Evolutionary conservation across 2,797 vertebrate genomes (phyloP), one percentile per base, ranked within the genome.

Genomic region (Lutjanus argentimaculatus): DNA sequence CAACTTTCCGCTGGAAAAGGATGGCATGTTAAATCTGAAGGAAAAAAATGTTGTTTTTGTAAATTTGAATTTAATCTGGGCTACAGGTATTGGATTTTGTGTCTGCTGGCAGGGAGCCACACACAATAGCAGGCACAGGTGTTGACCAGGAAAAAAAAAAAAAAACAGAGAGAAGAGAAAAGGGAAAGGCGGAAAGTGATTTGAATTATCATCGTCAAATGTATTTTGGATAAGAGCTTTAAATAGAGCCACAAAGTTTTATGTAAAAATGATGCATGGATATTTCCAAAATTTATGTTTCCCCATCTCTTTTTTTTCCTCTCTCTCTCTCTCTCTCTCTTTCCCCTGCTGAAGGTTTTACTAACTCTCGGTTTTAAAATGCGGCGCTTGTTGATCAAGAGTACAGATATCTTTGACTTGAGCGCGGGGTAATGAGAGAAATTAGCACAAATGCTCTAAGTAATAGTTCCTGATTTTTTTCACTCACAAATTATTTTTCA

Each of bases 391-490:
- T 94, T 95, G 96, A 97, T 96, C 92, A 95, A 94, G 94, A 82
- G 88, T 88, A 93, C 93, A 93, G 94, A 96, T 93, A 93, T 87
- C 88, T 88, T 86, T 90, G 90, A 94, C 93, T 97, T 96, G 95
- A 96, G 94, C 93, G 94, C 93, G 85, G 93, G 94, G 95, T 97
- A 98, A 98, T 97, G 97, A 98, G 96, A 96, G 96, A 96, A 97
- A 98, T 98, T 97, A 97, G 96, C 96, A 96, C 91, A 95, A 97
- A 97, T 95, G 95, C 95, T 97, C 94, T 96, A 97, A 98, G 97
- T 97, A 96, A 98, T 97, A 97, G 96, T 97, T 97, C 94, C 95
- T 95, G 94, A 94, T 96, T 97, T 96, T 63, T 82, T 65, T 90
- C 82, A 43, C 85, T 86, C 77, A 93, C 96, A 97, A 97, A 98